Evolutionary conservation across 2,888 invertebrate species (phyloP).

Genomic region (Apodemia mormo): DNA sequence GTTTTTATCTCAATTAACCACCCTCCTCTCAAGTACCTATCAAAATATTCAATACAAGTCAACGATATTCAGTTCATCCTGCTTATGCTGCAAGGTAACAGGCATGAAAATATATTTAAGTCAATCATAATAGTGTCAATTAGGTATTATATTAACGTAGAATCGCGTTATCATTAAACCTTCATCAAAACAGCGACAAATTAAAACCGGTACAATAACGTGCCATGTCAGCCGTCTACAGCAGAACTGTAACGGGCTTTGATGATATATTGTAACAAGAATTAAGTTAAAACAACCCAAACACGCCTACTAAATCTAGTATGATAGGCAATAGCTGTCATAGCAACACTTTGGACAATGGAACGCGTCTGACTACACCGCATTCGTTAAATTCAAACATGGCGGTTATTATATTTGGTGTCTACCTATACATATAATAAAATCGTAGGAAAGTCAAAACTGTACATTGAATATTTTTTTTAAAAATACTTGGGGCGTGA

Average conservation of each 20-base stretch:
- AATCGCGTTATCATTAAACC: neutral
- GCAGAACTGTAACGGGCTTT: neutral
- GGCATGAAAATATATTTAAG: neutral
- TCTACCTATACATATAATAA: too few relatives aligned
- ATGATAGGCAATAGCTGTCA: neutral
- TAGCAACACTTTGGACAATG: too few relatives aligned
- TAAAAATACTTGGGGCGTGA: too few relatives aligned
- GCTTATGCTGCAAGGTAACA: neutral
- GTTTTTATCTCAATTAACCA: too few relatives aligned
- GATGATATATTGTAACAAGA: neutral
- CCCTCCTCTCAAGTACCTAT: too few relatives aligned
- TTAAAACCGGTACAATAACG: neutral
- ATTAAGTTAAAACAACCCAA: conserved; percentile 1
- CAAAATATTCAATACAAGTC: too few relatives aligned
- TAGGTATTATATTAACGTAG: neutral
- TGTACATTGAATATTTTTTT: too few relatives aligned
- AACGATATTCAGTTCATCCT: neutral
- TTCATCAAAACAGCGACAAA: conserved; percentile 1
- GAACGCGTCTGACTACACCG: too few relatives aligned
- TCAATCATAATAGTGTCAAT: neutral
- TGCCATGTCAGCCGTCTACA: neutral
- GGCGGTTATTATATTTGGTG: too few relatives aligned
- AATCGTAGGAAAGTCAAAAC: too few relatives aligned
- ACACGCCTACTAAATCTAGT: conserved; percentile 1
- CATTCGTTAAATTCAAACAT: too few relatives aligned